These are phyloP conservation scores for Clamator glandarius DNA, from an alignment of 2,797 vertebrate species.

Conservation along the genomic window DNA sequence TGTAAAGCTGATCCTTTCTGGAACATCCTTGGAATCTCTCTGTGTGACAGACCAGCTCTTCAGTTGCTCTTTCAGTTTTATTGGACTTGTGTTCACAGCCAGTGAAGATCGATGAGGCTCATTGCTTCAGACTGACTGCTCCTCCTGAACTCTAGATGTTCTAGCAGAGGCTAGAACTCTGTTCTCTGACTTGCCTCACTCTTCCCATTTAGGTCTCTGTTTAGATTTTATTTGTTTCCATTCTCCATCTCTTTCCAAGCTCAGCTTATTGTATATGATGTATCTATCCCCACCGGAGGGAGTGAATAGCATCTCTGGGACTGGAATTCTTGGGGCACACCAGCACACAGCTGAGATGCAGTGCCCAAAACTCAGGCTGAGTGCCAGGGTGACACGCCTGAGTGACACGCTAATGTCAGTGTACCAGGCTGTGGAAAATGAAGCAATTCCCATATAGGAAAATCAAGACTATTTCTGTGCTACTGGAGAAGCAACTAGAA, in stretches of 20 bases:
- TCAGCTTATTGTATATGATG: rapidly evolving
- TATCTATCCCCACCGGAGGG: not conserved
- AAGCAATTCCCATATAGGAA: not conserved
- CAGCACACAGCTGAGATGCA: not conserved
- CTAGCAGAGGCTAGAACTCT: not conserved
- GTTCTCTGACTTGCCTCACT: not conserved
- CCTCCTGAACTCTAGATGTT: not conserved
- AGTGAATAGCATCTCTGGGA: not conserved
- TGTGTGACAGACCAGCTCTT: not conserved
- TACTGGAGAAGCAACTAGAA: not conserved
- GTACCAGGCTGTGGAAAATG: not conserved
- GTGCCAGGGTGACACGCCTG: not conserved
- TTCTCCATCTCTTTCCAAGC: not conserved
- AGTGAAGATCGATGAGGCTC: not conserved
- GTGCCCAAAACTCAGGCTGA: not conserved
- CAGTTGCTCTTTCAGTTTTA: not conserved
- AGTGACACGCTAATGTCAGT: not conserved
- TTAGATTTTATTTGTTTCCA: not conserved
- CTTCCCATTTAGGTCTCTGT: not conserved
- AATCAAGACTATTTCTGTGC: not conserved
- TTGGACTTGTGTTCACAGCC: not conserved
- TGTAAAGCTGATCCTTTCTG: not conserved
- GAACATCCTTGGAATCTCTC: not conserved
- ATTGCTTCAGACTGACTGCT: not conserved
- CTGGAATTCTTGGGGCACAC: not conserved